Conservation (phyloP, 2,888 invertebrate genomes). For the Bimastos eiseni region DNA sequence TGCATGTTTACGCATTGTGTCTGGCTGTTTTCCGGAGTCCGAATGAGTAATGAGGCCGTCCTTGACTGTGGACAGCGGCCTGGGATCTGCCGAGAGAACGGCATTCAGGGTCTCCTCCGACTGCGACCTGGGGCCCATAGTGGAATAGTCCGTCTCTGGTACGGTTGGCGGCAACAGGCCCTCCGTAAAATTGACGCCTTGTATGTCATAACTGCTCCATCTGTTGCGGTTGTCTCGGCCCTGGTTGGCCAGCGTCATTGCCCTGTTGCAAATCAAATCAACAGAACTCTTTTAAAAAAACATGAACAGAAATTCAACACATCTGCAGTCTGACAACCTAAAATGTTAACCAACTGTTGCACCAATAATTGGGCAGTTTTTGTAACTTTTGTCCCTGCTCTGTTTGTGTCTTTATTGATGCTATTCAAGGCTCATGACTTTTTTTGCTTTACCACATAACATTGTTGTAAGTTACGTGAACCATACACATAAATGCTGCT, state of each 20-base stretch:
- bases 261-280: neutral
- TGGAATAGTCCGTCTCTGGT: neutral
- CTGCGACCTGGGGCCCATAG: conserved; percentile 18
- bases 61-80: neutral
- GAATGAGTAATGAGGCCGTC: neutral
- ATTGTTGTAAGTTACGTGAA: neutral
- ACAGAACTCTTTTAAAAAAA: neutral
- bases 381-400: neutral
- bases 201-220: conserved; percentile 21
- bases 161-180: neutral
- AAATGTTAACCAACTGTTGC: neutral
- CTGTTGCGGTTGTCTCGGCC: conserved; percentile 19
- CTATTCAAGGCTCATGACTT: neutral
- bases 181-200: neutral
- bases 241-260: neutral
- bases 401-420: neutral
- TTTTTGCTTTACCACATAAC: neutral
- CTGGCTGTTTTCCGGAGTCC: neutral
- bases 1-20: neutral
- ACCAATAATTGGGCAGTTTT: neutral
- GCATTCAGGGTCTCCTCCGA: conserved; percentile 10
- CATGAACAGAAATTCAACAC: neutral
- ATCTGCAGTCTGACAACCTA: neutral
- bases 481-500: neutral
- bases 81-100: neutral